These are phyloP conservation scores for Synergus japonicus DNA, from an alignment of 2,888 invertebrate species.

Conservation along the genomic window DNA sequence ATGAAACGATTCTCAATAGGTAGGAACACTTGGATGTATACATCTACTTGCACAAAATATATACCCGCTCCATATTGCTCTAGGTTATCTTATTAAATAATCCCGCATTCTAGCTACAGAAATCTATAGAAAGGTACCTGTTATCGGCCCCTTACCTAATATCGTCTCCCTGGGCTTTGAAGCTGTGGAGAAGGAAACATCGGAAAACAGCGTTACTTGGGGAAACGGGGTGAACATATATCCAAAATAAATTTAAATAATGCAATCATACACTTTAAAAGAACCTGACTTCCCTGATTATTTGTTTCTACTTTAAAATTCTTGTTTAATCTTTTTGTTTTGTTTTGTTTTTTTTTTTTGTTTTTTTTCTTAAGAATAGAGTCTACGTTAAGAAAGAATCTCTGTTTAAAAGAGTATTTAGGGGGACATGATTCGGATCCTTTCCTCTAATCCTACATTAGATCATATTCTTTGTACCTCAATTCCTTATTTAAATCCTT, in stretches of 20 bases:
- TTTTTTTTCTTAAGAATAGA: not conserved
- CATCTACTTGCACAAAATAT: slow-evolving; percentile 28
- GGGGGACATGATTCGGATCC: slow-evolving; percentile 28
- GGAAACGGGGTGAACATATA: slow-evolving; percentile 12
- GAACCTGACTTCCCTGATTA: slow-evolving; percentile 23
- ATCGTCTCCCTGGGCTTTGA: slow-evolving; percentile 41
- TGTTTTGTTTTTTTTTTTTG: not conserved
- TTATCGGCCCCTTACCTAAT: slow-evolving; percentile 41
- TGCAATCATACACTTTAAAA: not conserved
- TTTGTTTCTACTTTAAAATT: not conserved
- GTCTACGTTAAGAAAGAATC: slow-evolving; percentile 15
- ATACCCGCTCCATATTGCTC: slow-evolving; percentile 39
- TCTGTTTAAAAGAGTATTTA: slow-evolving; percentile 32
- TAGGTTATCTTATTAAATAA: slow-evolving; percentile 31
- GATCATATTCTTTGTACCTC: slow-evolving; percentile 42
- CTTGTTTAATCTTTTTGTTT: not conserved
- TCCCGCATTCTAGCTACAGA: slow-evolving; percentile 40
- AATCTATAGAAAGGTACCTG: slow-evolving; percentile 42
- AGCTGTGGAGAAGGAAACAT: slow-evolving; percentile 42
- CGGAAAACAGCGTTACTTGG: slow-evolving; percentile 37
- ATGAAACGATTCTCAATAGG: slow-evolving; percentile 33
- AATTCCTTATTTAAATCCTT: slow-evolving; percentile 28
- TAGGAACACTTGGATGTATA: slow-evolving; percentile 29
- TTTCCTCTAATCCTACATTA: slow-evolving; percentile 35
- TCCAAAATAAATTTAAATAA: slow-evolving; percentile 31